Evolutionary conservation across 2,797 vertebrate species (phyloP), one percentile per base, ranked within the genome.

Genomic region (Tapirus indicus): DNA sequence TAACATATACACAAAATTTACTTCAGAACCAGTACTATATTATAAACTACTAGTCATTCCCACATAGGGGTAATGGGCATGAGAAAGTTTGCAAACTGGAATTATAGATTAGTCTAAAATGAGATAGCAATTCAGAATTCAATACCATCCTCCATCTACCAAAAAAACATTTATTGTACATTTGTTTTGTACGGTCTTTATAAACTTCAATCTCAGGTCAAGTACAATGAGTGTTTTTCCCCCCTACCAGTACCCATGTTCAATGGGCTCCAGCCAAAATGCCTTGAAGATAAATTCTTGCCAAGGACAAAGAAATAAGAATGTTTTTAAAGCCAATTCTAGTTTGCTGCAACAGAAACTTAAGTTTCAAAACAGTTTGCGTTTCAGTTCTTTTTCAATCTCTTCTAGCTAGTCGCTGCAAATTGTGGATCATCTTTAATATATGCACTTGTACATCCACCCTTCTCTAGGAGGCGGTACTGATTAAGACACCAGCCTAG

Each of bases 311-410:
- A 66, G 47, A 95, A 94, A 54, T 6, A 38, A 85, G 14, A 87
- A 35, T 84, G 35, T 18, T 92, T 95, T 79, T 18, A 84, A 83
- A 58, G 68, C 60, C 44, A n/a, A 62, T 89, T 93, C 29, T 14
- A 69, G 17, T 79, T 90, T 90, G 27, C 80, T 74, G 13, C 56
- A 92, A 44, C 12, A 87, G 60, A 92, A 95, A 92, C 56, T 21
- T 78, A 85, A 78, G 72, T 80, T 92, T 85, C 44, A 80, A 87
- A 94, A 92, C 60, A 66, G 25, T 90, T 64, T 47, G 20, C 17
- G 58, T 88, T 96, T 88, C 47, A 71, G 54, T 84, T 92, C 62
- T 47, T 89, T 95, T 89, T 49, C 75, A 82, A 87, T 11, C 6
- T 74, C 49, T 94, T 29, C 49, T 77, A 62, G 47, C 4, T 54